Base-by-base conservation (phyloP, 2,113 vertebrate species). In the Platichthys flesus region DNA sequence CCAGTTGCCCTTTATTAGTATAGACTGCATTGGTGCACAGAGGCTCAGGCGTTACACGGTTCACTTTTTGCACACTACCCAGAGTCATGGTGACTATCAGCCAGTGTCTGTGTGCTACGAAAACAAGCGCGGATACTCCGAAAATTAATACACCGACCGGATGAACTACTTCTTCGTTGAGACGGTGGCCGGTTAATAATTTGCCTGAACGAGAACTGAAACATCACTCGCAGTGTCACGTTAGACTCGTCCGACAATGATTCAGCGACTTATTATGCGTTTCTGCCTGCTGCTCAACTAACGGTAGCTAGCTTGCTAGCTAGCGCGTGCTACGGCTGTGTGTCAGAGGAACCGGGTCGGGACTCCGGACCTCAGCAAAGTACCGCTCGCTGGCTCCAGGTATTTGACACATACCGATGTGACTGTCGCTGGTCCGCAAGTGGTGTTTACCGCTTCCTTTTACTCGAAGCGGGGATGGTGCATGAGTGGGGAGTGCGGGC, bases 221-320 rank as follows among this genome's bases (percentile, higher is more conserved):
- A 78, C 67, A 81, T 76, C 89, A 85, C 65, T 89, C 68, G 75
- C 86, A 72, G 87, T 89, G 92, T 93, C 91, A 89, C 88, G 89
- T 74, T 90, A 85, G 90, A 90, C 67, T 49, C 71, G 74, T 76
- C 81, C 74, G 87, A 84, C 90, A 90, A 93, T 94, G 93, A 95
- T 94, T 95, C 94, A 95, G 94, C 93, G 91, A 86, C 85, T 93
- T 93, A 90, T 92, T 92, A 57, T 80, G 89, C 90, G 85, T 86
- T 92, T 89, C 78, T 82, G 84, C 89, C 83, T 31, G 86, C 88
- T 86, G 60, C 81, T 85, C 83, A 85, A 83, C 78, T 79, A 78
- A 74, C 82, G 63, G 23, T 18, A 40, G 92, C 85, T 92, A 90
- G 90, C 85, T 13, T 24, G 83, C 86, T 74, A 89, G 90, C 90